Conservation (phyloP, 37 sponge, comb jelly and placozoan species). For the Geodia barretti region DNA sequence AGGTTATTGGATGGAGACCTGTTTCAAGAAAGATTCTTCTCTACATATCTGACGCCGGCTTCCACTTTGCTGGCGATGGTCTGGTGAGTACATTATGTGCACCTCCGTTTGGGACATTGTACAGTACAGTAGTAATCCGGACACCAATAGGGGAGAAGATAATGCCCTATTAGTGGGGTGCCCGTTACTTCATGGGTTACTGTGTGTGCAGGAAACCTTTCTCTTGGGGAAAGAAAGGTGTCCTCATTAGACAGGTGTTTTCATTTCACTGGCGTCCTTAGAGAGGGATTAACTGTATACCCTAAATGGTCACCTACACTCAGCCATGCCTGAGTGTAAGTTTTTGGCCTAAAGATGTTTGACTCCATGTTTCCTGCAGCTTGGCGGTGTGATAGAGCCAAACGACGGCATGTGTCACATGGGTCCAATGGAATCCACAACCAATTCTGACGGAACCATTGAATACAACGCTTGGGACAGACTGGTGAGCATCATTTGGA, state of each 20-base stretch:
- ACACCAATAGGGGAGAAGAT: too few species aligned
- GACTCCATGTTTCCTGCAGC: too few species aligned
- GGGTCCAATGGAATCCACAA: neutral
- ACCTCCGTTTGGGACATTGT: too few species aligned
- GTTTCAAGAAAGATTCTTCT: conserved; percentile 69
- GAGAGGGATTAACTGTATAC: too few species aligned
- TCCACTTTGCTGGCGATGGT: conserved; percentile 87
- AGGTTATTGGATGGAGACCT: conserved; percentile 84
- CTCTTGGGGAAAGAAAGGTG: neutral
- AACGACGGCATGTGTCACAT: neutral
- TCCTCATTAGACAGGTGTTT: too few species aligned
- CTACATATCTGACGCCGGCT: conserved; percentile 75
- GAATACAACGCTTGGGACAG: neutral
- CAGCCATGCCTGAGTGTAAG: neutral
- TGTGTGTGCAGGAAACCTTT: neutral
- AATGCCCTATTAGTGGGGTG: too few species aligned
- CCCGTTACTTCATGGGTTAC: neutral
- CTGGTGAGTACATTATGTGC: conserved; percentile 29
- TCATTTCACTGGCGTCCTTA: too few species aligned
- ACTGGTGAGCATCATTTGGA: too few species aligned
- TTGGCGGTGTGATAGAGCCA: neutral
- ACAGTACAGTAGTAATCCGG: too few species aligned
- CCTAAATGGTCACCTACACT: too few species aligned
- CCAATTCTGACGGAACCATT: neutral
- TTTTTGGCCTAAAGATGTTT: too few species aligned